Percentiles rank a stretch among this genome's conserved stretches.
Evolutionary conservation across 2,797 vertebrate genomes (phyloP).

Genomic region (Moxostoma hubbsi): DNA sequence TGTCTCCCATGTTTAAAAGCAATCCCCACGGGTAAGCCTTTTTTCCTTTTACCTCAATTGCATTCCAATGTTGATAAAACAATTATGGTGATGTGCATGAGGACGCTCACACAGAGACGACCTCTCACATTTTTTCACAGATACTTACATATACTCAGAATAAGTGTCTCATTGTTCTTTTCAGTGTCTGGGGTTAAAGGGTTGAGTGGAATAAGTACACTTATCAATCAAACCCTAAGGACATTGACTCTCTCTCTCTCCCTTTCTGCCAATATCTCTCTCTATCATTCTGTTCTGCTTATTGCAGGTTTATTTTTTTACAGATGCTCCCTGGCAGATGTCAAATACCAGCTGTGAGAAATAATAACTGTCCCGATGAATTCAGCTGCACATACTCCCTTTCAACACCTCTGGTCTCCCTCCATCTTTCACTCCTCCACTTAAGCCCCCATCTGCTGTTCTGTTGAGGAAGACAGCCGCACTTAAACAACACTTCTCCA

Average conservation of each 20-base stretch:
- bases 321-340: conserved; percentile 77
- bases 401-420: conserved; percentile 31
- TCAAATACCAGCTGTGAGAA: conserved; percentile 74
- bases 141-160: conserved; percentile 47
- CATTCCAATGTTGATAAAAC: background rate
- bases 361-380: conserved; percentile 69
- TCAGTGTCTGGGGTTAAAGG: conserved; percentile 63
- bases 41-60: too few relatives aligned
- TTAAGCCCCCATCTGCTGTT: conserved; percentile 23
- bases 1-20: too few relatives aligned
- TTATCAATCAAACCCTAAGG: conserved; percentile 73
- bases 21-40: too few relatives aligned
- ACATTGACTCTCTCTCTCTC: conserved; percentile 21
- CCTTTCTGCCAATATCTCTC: background rate
- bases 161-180: conserved; percentile 72
- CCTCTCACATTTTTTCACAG: conserved; percentile 48
- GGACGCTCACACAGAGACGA: background rate
- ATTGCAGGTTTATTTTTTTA: conserved; percentile 63
- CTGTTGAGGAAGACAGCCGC: conserved; percentile 7
- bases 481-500: conserved; percentile 51
- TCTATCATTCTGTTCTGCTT: conserved; percentile 13
- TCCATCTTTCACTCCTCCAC: conserved; percentile 28
- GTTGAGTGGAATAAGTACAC: conserved; percentile 64
- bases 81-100: conserved; percentile 22
- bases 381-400: conserved; percentile 58